Percentiles rank a stretch among this genome's conserved stretches.
Evolutionary conservation across 2,797 vertebrate species (phyloP).

Genomic region (Caiman crocodilus): DNA sequence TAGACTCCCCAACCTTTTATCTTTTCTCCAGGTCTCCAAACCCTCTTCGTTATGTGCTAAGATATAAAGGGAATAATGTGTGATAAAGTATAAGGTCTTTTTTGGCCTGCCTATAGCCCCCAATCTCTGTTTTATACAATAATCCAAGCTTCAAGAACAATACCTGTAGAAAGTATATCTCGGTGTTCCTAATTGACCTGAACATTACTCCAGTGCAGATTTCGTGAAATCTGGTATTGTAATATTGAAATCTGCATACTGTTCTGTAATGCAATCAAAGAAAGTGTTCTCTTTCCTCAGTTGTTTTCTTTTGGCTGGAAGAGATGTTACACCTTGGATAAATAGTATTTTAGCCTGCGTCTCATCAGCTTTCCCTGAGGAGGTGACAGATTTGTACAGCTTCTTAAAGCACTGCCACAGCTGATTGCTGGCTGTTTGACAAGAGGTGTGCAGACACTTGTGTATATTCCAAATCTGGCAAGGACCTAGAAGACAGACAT

Average conservation of each 20-base stretch:
- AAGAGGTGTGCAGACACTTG: not conserved
- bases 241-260: not conserved
- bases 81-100: not conserved
- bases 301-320: not conserved
- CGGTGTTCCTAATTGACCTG: not conserved
- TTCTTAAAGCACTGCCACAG: not conserved
- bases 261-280: not conserved
- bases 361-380: not conserved
- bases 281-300: rapidly evolving
- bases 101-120: not conserved
- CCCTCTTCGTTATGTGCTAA: not conserved
- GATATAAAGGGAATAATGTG: not conserved
- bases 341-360: not conserved
- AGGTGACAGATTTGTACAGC: not conserved
- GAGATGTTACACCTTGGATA: not conserved
- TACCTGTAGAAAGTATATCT: not conserved
- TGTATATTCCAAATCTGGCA: rapidly evolving
- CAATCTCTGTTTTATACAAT: not conserved
- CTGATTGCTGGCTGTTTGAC: not conserved
- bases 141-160: not conserved
- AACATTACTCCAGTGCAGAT: not conserved
- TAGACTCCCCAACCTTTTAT: not conserved
- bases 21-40: rapidly evolving
- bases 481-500: not conserved
- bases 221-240: not conserved